These are phyloP conservation scores for Catostylus mosaicus DNA, from an alignment of 30 jellyfish, hydroid and myxozoan genomes.

Conservation along the genomic window DNA sequence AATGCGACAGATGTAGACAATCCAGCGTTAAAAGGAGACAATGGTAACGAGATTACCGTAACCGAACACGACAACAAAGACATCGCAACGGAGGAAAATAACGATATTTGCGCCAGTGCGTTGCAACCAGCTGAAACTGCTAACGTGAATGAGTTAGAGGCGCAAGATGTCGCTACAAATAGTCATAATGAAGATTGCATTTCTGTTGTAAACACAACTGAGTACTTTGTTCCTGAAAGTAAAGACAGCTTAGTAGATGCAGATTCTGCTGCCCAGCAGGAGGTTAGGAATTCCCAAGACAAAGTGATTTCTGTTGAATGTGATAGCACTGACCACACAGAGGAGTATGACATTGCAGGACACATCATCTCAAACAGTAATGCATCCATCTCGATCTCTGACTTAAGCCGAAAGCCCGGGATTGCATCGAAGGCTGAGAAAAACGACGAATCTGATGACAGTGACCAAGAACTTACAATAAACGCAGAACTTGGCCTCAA, in stretches of 20 bases:
- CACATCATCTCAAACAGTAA: neutral
- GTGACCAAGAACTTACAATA: neutral
- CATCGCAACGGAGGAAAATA: too few relatives aligned
- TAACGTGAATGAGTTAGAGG: too few relatives aligned
- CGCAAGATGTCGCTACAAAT: too few relatives aligned
- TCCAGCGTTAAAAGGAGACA: neutral
- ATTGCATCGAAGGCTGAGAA: neutral
- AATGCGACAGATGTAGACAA: neutral
- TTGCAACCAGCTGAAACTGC: too few relatives aligned
- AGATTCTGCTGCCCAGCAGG: too few relatives aligned
- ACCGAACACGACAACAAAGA: neutral
- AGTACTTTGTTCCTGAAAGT: too few relatives aligned
- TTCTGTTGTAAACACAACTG: too few relatives aligned
- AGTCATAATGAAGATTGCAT: too few relatives aligned
- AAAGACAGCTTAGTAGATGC: too few relatives aligned
- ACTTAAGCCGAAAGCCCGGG: conserved; percentile 11
- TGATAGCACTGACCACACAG: neutral
- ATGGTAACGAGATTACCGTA: neutral
- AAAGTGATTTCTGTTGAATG: neutral
- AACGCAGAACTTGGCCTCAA: neutral
- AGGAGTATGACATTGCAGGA: neutral
- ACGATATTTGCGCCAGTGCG: too few relatives aligned
- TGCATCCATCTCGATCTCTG: too few relatives aligned
- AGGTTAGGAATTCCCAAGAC: too few relatives aligned
- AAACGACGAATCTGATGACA: neutral